phyloP scores from a whole-genome alignment of 2,113 vertebrate genomes.

The Leptobrachium leishanense region DNA sequence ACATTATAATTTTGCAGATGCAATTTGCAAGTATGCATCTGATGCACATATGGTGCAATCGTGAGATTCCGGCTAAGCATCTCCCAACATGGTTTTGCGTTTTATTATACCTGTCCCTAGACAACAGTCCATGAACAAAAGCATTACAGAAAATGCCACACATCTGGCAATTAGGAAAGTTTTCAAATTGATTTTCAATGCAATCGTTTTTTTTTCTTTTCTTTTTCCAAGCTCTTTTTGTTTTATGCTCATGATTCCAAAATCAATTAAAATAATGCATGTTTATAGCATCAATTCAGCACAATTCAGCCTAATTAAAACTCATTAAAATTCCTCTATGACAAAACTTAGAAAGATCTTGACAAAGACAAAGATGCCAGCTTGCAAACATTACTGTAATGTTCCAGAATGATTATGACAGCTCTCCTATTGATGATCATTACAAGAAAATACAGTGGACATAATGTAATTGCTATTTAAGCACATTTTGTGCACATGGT shows the following conservation, averaged over 20 bases:
- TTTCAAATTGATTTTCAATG: conserved; percentile 38
- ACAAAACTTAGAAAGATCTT: conserved; percentile 32
- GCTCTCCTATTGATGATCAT: conserved; percentile 13
- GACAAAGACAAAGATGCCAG: conserved; percentile 7
- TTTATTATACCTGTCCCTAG: conserved; percentile 47
- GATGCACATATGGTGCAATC: conserved; percentile 35
- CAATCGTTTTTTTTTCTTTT: conserved; percentile 9
- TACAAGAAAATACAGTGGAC: conserved; percentile 24
- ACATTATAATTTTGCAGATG: conserved; percentile 33
- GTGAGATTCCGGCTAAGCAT: conserved; percentile 31
- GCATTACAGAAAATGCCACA: conserved; percentile 45
- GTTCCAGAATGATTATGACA: conserved; percentile 29
- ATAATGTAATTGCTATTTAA: conserved; percentile 13
- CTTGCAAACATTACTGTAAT: not conserved
- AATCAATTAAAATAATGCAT: conserved; percentile 33
- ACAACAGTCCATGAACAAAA: conserved; percentile 26
- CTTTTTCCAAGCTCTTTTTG: conserved; percentile 25
- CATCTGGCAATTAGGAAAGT: conserved; percentile 48
- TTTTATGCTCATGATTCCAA: conserved; percentile 23
- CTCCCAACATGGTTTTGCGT: conserved; percentile 28
- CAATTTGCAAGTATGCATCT: conserved; percentile 39
- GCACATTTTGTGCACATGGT: conserved; percentile 7
- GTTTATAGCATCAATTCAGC: conserved; percentile 26
- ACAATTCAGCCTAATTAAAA: conserved; percentile 35
- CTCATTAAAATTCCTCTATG: conserved; percentile 17